Base-by-base conservation (phyloP, 2,113 vertebrate species). In the Mystacornis crossleyi region DNA sequence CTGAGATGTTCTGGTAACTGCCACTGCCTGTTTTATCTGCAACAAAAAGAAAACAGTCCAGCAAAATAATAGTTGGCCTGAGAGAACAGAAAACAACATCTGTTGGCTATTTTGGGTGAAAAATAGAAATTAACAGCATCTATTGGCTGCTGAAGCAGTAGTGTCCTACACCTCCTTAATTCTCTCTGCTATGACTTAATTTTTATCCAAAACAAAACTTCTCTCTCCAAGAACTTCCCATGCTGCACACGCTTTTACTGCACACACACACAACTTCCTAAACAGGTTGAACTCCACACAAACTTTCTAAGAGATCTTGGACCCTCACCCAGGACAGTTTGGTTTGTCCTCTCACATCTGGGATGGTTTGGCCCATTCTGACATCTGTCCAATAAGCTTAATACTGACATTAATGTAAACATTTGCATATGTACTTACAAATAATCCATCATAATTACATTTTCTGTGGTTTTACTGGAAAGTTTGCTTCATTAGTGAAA, bases 291-390 rank as follows among this genome's bases (percentile, higher is more conserved):
- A 47, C 40, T 54, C 36, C 2, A 2, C 34, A 60, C 7, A 83
- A 93, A 51, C 14, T 65, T 60, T 34, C 20, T 43, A 51, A 23
- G 36, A 55, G 8, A 55, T 33, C 16, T 24, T 81, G n/a, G 23
- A 81, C 10, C 16, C 25, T 81, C 3, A 0, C 26, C 1, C 1
- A 31, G 12, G 8, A 77, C 3, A 12, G 8, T 42, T 21, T 53
- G 24, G 21, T 67, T 69, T 90, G 42, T 60, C 23, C 33, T 88
- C 19, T 29, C 14, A 18, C 18, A 62, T 42, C 43, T 62, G 47
- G 57, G 12, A 78, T 12, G 7, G 31, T 48, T 7, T 66, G 8
- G 24, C 24, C 12, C 31, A 15, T 62, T 75, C 20, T n/a, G 31
- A 57, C 18, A 71, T 38, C 34, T 43, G 10, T 38, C 17, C 45